Base-by-base conservation (phyloP, 2,797 vertebrate genomes). In the Alauda arvensis region DNA sequence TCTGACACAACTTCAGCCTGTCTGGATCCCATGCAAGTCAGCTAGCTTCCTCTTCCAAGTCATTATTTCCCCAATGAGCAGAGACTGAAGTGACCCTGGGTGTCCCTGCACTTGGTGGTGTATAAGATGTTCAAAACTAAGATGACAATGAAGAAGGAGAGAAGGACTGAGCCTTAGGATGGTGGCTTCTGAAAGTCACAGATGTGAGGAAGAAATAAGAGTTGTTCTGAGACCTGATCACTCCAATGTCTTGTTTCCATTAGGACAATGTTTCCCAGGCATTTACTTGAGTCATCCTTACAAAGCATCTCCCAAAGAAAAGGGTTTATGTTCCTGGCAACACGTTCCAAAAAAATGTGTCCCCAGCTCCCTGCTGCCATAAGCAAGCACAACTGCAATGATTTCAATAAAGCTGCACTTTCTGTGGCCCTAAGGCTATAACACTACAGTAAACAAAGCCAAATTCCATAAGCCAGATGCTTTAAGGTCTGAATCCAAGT, bases 321-420 rank as follows among this genome's bases (percentile, higher is more conserved):
- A 88, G 59, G 33, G 34, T 63, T 94, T 91, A 83, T 67, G 46
- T 37, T 95, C 25, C 59, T 90, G 85, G 83, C 86, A 93, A 83
- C 29, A 61, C 0, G 0, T 67, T 94, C 68, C 85, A 74, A 80
- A 89, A 78, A 76, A 65, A 4, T 8, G 15, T 0, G 53, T 94
- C 78, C 92, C 85, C 80, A 89, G 69, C 52, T 92, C 85, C 80
- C 85, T 42, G 55, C 71, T 90, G 87, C 91, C 90, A 84, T 57
- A 93, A 94, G 77, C 77, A 90, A 92, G 71, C 72, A 52, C 55
- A 80, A 81, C 43, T 83, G 89, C 77, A 85, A n/a, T 77, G 78
- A 91, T 55, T 94, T 91, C 87, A 91, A 90, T 81, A 87, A 94
- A 92, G 87, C 72, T 81, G 76, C 74, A 81, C 67, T 90, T 92